phyloP scores from a whole-genome alignment of 2,888 invertebrate species.

The Ferdinandea cuprea region DNA sequence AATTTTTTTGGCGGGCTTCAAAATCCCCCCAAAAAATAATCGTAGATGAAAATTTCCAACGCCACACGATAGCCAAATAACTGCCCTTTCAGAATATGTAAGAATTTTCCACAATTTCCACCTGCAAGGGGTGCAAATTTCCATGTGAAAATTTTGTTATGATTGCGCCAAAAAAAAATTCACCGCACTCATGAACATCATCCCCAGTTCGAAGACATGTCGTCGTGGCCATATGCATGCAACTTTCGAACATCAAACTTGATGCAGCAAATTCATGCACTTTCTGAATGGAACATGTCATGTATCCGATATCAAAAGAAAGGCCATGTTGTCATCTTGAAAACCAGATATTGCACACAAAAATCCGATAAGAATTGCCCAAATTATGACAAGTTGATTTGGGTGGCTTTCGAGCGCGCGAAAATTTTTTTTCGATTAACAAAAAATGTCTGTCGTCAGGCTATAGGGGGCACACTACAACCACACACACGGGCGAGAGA shows the following conservation, averaged over 20 bases:
- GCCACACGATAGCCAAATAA: conserved; percentile 18
- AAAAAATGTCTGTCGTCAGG: conserved; percentile 67
- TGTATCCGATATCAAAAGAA: conserved; percentile 59
- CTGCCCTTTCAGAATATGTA: conserved; percentile 36
- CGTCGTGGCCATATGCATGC: conserved; percentile 62
- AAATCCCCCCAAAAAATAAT: conserved; percentile 56
- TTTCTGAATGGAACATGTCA: conserved; percentile 77
- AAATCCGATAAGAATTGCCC: conserved; percentile 76
- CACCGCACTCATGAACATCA: conserved; percentile 53
- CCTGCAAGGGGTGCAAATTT: conserved; percentile 39
- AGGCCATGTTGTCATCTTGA: conserved; percentile 77
- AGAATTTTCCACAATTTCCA: conserved; percentile 38
- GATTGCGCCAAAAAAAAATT: conserved; percentile 66
- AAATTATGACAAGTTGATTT: conserved; percentile 77
- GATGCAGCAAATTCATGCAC: conserved; percentile 32
- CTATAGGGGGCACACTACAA: conserved; percentile 61
- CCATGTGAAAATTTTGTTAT: conserved; percentile 65
- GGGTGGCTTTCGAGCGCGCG: conserved; percentile 81
- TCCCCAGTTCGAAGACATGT: conserved; percentile 66
- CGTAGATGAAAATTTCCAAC: conserved; percentile 32
- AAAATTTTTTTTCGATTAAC: conserved; percentile 46
- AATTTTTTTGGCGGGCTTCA: conserved; percentile 65
- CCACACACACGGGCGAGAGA: conserved; percentile 35
- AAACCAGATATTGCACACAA: conserved; percentile 76
- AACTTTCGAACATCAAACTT: conserved; percentile 76